phyloP scores from a whole-genome alignment of 1,140 invertebrate genomes.

The Steinernema feltiae region DNA sequence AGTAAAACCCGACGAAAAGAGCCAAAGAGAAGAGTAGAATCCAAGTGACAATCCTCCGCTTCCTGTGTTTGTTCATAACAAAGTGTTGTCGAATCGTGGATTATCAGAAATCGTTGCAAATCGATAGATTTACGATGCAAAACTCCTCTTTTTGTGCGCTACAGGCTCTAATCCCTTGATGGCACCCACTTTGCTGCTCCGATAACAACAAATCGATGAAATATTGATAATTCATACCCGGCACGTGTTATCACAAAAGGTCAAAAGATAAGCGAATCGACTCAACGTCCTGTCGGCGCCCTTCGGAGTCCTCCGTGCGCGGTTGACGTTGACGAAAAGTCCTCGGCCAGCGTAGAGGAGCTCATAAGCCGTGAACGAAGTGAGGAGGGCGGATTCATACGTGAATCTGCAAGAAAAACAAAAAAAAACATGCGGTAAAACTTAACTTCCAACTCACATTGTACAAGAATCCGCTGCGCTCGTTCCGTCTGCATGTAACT shows the following conservation, averaged over 20 bases:
- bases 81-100: too few species aligned
- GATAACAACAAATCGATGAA: neutral
- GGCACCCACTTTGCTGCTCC: neutral
- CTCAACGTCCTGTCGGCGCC: neutral
- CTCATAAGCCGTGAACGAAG: constrained; percentile 28
- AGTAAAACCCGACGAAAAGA: too few species aligned
- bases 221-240: neutral
- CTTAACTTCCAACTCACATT: constrained; percentile 36
- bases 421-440: neutral
- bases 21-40: too few species aligned
- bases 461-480: constrained; percentile 35
- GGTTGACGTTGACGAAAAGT: neutral
- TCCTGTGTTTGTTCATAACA: too few species aligned
- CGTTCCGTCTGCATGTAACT: constrained; percentile 51
- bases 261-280: neutral
- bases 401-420: constrained; percentile 20
- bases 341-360: neutral
- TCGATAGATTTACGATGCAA: neutral
- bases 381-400: constrained; percentile 18
- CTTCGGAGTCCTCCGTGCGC: neutral
- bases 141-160: neutral
- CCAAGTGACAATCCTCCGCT: too few species aligned
- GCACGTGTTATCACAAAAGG: neutral
- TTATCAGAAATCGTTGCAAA: too few species aligned
- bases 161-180: neutral